Base-by-base conservation (phyloP, 1,140 invertebrate genomes). In the Halyomorpha halys region DNA sequence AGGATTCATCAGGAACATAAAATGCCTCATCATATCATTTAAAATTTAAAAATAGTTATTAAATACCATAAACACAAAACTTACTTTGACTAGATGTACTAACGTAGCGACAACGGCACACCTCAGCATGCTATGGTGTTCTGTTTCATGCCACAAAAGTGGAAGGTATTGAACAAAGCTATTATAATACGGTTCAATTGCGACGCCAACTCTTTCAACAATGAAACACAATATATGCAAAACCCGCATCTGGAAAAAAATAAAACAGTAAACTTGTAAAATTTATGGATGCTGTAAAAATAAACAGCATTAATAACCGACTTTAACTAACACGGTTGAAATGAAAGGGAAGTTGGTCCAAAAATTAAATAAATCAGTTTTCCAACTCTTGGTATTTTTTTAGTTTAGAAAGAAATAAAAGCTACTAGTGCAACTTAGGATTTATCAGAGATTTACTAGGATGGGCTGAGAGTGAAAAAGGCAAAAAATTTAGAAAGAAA, bases 81-180 rank as follows among this genome's bases (percentile, higher is more conserved):
- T 72, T 73, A 87, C 86, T 79, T 86, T 83, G 49, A 89, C 85
- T 61, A 94, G 78, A 73, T 90, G 84, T 65, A 87, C 85, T 19
- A 94, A 79, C 16, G 90, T 89, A 6, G 90, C 86, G 13, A 97
- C 84, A 68, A 96, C 93, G 54, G 92, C 89, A 75, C 91, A 94
- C 30, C 91, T 79, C 62, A 97, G 76, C 88, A 97, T 91, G 73
- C 93, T 88, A 72, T 95, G 91, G 61, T 88, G 82, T 47, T 84
- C 83, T 11, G 91, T 90, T 74, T 92, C 87, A 53, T 86, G 79
- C 94, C 94, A 97, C 61, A 97, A 74, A 66, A 84, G 73, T 5
- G 93, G 91, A 67, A 98, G 77, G 75, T 93, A 96, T 59, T 84
- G 80, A 64, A 89, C 82, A 21, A 98, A 78, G 21, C 84, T 80